Percentiles rank a stretch among this genome's conserved stretches.
Evolutionary conservation across 1,140 invertebrate species (phyloP).

Genomic region (Drepana arcuata): DNA sequence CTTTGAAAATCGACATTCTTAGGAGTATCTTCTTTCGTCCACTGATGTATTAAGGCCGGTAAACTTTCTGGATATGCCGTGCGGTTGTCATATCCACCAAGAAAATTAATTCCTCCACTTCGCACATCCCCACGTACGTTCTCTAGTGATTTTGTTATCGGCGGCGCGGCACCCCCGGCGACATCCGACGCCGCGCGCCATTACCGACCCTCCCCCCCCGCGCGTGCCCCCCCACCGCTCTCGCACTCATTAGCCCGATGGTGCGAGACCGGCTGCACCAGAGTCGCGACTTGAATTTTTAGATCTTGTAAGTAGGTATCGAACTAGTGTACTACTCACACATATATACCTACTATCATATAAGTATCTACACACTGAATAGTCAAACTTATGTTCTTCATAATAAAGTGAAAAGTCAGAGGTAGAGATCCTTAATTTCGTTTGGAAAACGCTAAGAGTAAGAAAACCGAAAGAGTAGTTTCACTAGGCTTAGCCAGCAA

Average conservation of each 20-base stretch:
- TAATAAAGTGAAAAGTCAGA: no score
- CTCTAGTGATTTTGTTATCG: conserved; percentile 69
- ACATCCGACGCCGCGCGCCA: conserved; percentile 67
- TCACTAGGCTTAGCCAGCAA: no score
- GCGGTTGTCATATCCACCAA: neutral
- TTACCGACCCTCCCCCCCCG: conserved; percentile 31
- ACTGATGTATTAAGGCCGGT: neutral
- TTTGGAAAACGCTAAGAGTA: no score
- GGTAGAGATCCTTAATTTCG: no score
- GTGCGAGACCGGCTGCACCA: conserved; percentile 45
- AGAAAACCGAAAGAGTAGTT: no score
- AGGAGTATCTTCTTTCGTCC: neutral
- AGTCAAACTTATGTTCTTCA: no score
- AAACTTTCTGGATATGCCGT: neutral
- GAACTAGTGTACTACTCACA: neutral
- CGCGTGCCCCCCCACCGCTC: conserved; percentile 14
- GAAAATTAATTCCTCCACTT: no score
- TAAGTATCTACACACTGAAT: neutral
- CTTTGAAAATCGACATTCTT: neutral
- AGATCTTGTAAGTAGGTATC: conserved; percentile 20
- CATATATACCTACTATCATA: neutral
- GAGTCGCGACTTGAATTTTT: conserved; percentile 55
- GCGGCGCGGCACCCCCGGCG: conserved; percentile 58
- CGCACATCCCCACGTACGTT: conserved; percentile 28
- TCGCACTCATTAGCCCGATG: conserved; percentile 56